Evolutionary conservation across 2,888 invertebrate species (phyloP).

Genomic region (Gasteruption jaculator): DNA sequence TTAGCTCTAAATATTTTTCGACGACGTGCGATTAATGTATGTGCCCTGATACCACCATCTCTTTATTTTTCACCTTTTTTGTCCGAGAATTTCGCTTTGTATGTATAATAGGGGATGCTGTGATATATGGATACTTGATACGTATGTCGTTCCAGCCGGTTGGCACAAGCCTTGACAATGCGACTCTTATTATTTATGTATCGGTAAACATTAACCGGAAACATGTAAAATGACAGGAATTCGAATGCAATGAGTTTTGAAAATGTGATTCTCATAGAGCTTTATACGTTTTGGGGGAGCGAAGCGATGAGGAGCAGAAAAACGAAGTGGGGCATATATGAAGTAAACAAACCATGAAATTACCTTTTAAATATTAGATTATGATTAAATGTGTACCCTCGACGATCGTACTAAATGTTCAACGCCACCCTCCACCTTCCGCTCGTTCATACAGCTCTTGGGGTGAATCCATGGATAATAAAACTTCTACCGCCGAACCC

Average conservation of each 20-base stretch:
- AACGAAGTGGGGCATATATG: slow-evolving; percentile 28
- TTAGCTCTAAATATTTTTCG: no score
- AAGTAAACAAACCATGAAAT: slow-evolving; percentile 52
- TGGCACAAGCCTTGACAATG: no score
- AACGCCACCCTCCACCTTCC: slow-evolving; percentile 27
- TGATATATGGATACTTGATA: no score
- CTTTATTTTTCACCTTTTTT: no score
- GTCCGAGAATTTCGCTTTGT: no score
- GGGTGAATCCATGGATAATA: slow-evolving; percentile 33
- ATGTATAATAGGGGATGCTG: no score
- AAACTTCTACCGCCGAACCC: slow-evolving; percentile 25
- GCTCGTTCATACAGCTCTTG: slow-evolving; percentile 35
- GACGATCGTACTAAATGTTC: slow-evolving; percentile 45
- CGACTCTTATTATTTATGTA: no score
- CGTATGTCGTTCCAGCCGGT: no score
- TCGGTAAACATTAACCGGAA: slow-evolving; percentile 4
- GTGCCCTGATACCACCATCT: no score
- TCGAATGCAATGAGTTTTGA: slow-evolving; percentile 18
- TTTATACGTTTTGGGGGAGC: slow-evolving; percentile 14
- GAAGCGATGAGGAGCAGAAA: slow-evolving; percentile 24
- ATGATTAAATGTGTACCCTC: slow-evolving; percentile 51
- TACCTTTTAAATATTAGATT: slow-evolving; percentile 53
- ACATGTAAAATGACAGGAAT: neutral
- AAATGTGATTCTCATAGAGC: slow-evolving; percentile 29
- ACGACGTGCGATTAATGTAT: no score